phyloP scores from a whole-genome alignment of 1,140 invertebrate genomes.

The Diorhabda elongata region DNA sequence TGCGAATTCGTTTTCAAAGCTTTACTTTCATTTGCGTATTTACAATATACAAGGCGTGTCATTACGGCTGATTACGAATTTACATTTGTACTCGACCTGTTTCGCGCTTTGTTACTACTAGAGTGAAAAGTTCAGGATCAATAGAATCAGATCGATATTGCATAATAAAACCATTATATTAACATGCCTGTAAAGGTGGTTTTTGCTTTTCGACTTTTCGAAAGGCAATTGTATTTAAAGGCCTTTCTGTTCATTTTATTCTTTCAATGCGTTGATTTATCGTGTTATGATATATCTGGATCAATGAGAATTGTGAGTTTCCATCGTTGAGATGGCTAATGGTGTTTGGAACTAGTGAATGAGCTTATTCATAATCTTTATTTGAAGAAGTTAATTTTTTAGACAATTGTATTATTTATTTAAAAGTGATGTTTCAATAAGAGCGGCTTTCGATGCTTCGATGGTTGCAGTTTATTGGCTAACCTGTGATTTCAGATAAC shows the following conservation, averaged over 20 bases:
- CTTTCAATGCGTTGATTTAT: neutral
- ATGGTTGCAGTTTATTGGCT: too few relatives aligned
- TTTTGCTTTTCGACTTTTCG: constrained; percentile 7
- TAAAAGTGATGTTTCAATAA: too few relatives aligned
- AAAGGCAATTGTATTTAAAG: constrained; percentile 2
- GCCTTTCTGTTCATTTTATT: neutral
- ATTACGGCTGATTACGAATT: neutral
- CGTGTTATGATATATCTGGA: neutral
- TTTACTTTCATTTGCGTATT: neutral
- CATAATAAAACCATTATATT: constrained; percentile 17
- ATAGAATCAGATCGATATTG: constrained; percentile 12
- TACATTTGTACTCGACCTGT: constrained; percentile 1
- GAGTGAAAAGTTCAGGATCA: constrained; percentile 5
- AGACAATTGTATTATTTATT: too few relatives aligned
- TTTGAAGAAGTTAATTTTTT: too few relatives aligned
- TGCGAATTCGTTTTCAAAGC: neutral
- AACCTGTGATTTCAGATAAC: too few relatives aligned
- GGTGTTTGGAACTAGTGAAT: too few relatives aligned
- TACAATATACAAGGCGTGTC: neutral
- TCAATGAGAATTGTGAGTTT: neutral
- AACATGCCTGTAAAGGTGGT: constrained; percentile 6
- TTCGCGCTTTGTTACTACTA: neutral
- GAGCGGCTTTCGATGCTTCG: too few relatives aligned
- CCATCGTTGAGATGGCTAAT: too few relatives aligned
- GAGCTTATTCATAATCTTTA: too few relatives aligned